These are phyloP conservation scores for Ptychochromis oligacanthus DNA, from an alignment of 2,113 vertebrate genomes.

Conservation along the genomic window DNA sequence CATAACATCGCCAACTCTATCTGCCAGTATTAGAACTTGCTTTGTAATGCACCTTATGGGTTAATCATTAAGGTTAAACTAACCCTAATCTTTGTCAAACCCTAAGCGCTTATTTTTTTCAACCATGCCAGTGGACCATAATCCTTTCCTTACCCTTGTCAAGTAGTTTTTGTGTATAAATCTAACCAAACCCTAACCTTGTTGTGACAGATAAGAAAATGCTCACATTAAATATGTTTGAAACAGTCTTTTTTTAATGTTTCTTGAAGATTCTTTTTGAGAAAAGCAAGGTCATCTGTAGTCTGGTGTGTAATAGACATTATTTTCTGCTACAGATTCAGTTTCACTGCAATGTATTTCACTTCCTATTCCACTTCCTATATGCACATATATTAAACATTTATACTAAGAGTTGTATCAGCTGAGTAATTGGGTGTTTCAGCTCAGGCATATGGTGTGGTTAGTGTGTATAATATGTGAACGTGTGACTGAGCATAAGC, in stretches of 20 bases:
- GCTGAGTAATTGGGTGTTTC: background rate
- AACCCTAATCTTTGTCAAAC: background rate
- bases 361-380: background rate
- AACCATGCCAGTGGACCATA: background rate
- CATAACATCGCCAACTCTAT: no score
- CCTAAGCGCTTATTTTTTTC: background rate
- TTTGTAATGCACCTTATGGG: no score
- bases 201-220: background rate
- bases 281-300: background rate
- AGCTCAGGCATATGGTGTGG: background rate
- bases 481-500: constrained; percentile 13
- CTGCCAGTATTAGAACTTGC: no score
- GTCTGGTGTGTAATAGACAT: background rate
- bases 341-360: background rate
- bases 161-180: background rate
- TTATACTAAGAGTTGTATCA: background rate
- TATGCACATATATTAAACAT: constrained; percentile 21
- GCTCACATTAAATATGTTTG: background rate
- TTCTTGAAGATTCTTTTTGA: background rate
- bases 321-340: background rate
- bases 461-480: background rate
- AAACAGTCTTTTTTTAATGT: background rate
- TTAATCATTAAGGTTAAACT: no score
- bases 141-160: background rate
- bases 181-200: background rate